Base-by-base conservation (phyloP, 2,113 vertebrate species). In the Holacanthus passer region DNA sequence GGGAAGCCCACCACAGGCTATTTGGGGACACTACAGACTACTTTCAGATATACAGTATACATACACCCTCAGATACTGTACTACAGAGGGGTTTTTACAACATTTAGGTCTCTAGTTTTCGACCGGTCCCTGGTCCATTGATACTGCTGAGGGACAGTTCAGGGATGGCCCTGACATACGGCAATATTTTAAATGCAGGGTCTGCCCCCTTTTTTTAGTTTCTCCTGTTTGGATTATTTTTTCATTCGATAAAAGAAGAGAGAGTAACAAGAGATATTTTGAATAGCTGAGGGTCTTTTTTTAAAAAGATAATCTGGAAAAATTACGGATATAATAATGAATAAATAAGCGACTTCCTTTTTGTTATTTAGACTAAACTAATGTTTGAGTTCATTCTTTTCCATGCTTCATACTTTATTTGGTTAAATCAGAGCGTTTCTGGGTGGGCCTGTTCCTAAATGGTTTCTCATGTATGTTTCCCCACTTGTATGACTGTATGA, bases 401-500 rank as follows among this genome's bases (percentile, higher is more conserved):
- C 83, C 81, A 90, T 89, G 93, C 91, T 92, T 90, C 89, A 86
- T 90, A 87, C 90, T 94, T 94, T 92, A 87, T 92, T 94, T 92
- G 87, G 92, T 94, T 81, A 92, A 93, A 94, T 95, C 87, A 84
- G 87, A 92, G 91, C 60, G 77, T 91, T 87, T 95, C 92, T 89
- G 92, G 94, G 91, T 94, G 94, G 92, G 91, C 91, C 88, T 94
- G 89, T 94, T 93, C 94, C 92, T 92, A 88, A 94, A 94, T 89
- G 92, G 93, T 92, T 95, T 95, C 91, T 94, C 93, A 94, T 94
- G 91, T 95, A 90, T 91, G 92, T 93, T 90, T 82, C 90, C 88
- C 91, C 87, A 87, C 81, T 91, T 92, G 93, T 96, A 93, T 95
- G 95, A 94, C 95, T 95, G 94, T 96, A 95, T 95, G 95, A 95